Base-by-base conservation (phyloP, 2,888 invertebrate species). In the Patella caerulea region DNA sequence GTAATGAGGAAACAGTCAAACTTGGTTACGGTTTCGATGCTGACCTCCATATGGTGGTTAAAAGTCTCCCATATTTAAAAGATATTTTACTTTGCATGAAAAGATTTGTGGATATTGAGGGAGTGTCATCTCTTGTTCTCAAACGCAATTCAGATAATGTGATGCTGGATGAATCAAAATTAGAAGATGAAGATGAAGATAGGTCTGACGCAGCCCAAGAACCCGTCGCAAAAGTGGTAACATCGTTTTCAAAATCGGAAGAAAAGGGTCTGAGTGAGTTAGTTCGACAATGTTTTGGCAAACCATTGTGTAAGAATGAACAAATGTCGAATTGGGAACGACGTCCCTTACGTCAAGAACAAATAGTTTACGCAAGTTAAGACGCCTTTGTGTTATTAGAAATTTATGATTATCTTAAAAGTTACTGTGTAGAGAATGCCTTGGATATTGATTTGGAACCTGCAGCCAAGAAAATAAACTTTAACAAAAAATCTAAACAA, bases 361-460 rank as follows among this genome's bases (percentile, higher is more conserved):
- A 92, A 83, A 78, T 90, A 15, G 78, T 78, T n/a, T 91, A 91
- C 84, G 91, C 91, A 78, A 90, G 91, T 55, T 92, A 97, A 75
- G 98, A 98, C 93, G 97, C 97, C 0, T 95, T 94, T 92, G 96
- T 97, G 86, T 93, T 98, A 78, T 91, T 98, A 84, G 94, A 96
- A 92, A 93, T 97, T 59, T 96, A 96, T 92, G 93, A 94, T 76
- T 94, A 94, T 72, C 91, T 97, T 53, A 71, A 81, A 34, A 73
- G 76, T 9, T 76, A 77, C 52, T 86, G 84, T 0, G 17, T 76
- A 56, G 76, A 82, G 52, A 71, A 82, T 19, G 76, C 82, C 9
- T 76, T 86, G 4, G 56, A 79, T 17, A 72, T 85, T 55, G 83
- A 86, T 56, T 73, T 87, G 71, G 88, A 88, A 76, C 85, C 85